These are phyloP conservation scores for Clarias fuscus DNA, from an alignment of 2,797 vertebrate genomes.

Conservation along the genomic window DNA sequence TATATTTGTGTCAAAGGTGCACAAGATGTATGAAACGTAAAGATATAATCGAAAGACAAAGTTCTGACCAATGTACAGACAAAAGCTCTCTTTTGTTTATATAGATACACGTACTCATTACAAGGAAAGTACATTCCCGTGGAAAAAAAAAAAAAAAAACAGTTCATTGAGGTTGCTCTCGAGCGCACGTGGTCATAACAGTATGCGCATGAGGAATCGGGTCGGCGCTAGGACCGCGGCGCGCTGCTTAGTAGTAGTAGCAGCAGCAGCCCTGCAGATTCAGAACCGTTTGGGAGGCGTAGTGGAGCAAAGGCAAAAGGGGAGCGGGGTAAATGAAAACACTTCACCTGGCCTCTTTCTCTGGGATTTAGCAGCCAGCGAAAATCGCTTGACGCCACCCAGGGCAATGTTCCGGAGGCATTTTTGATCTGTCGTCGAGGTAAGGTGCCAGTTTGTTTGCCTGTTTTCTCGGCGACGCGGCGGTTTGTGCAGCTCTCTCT, in stretches of 20 bases:
- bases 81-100: too few relatives aligned
- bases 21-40: too few relatives aligned
- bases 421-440: slow-evolving; percentile 75
- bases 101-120: too few relatives aligned
- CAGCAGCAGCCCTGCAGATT: slow-evolving; percentile 74
- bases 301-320: slow-evolving; percentile 78
- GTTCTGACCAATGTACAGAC: too few relatives aligned
- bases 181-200: slow-evolving; percentile 14
- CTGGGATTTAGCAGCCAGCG: slow-evolving; percentile 74
- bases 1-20: too few relatives aligned
- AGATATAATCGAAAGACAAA: too few relatives aligned
- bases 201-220: too few relatives aligned
- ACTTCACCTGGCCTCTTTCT: slow-evolving; percentile 78
- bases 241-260: slow-evolving; percentile 44
- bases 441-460: slow-evolving; percentile 73
- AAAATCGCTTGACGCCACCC: slow-evolving; percentile 69
- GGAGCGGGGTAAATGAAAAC: slow-evolving; percentile 80
- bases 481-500: slow-evolving; percentile 63
- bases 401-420: slow-evolving; percentile 75
- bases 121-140: too few relatives aligned
- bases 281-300: slow-evolving; percentile 75
- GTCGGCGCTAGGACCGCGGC: slow-evolving; percentile 76
- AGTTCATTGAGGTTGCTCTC: neutral
- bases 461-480: slow-evolving; percentile 60
- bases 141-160: neutral